These are phyloP conservation scores for Avahi laniger DNA, from an alignment of 2,797 vertebrate genomes.

Conservation along the genomic window DNA sequence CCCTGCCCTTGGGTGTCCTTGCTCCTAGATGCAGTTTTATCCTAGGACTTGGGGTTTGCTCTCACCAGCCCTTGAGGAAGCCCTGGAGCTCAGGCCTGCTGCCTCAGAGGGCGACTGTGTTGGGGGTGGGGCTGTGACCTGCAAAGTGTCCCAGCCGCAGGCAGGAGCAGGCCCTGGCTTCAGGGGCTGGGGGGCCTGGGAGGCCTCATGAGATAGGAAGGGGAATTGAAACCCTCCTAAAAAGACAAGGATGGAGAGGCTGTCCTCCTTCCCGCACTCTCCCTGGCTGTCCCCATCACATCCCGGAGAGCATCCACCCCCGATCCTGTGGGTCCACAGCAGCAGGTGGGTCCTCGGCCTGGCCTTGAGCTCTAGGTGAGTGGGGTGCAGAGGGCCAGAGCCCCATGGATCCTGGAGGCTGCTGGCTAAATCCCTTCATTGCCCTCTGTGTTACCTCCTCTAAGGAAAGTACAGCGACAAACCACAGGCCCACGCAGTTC, in stretches of 20 bases:
- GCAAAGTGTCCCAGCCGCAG: neutral
- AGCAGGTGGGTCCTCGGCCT: neutral
- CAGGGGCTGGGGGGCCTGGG: neutral
- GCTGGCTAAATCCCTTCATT: neutral
- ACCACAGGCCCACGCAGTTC: neutral
- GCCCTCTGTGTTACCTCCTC: neutral
- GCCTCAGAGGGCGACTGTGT: neutral
- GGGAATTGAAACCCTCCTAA: neutral
- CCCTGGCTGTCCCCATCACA: neutral
- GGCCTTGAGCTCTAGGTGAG: neutral
- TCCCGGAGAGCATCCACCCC: neutral
- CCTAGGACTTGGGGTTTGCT: neutral
- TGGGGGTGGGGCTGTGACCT: neutral
- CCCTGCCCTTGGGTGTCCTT: neutral
- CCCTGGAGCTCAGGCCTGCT: neutral
- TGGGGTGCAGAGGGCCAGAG: too few species aligned
- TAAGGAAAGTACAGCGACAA: neutral
- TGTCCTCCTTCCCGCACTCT: neutral
- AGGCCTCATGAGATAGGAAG: neutral
- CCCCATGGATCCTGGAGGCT: neutral
- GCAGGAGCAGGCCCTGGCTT: neutral
- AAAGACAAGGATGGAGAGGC: neutral
- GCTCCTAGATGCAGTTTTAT: neutral
- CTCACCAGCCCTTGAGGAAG: neutral
- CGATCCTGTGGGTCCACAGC: fast-evolving